Conservation (phyloP, 53 echinoderm and acorn worm species). For the Henricia sp. region DNA sequence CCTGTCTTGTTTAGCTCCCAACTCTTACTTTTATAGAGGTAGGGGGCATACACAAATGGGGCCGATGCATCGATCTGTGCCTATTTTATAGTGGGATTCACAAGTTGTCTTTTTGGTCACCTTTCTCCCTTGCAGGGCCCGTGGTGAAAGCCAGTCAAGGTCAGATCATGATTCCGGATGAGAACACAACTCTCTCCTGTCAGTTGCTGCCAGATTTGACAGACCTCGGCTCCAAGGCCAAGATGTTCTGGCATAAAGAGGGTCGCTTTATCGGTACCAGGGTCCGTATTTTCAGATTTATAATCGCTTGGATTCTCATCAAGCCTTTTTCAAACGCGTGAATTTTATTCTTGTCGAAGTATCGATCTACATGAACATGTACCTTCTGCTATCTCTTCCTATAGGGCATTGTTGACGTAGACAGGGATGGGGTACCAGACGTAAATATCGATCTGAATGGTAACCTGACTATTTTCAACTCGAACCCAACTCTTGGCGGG, state of each 20-base stretch:
- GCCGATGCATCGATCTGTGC: too few species aligned
- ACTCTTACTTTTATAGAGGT: too few species aligned
- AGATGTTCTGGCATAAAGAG: constrained; percentile 47
- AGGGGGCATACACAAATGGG: too few species aligned
- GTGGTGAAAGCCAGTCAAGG: background rate
- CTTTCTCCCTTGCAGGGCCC: background rate
- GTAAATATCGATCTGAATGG: constrained; percentile 15
- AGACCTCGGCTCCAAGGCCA: constrained; percentile 10
- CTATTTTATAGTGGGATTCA: too few species aligned
- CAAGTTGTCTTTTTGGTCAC: too few species aligned
- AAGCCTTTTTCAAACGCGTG: background rate
- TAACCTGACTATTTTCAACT: constrained; percentile 6
- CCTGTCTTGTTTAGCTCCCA: too few species aligned
- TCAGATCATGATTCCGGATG: background rate
- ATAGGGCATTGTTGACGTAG: constrained; percentile 19
- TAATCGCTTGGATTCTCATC: too few species aligned
- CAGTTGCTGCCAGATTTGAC: constrained; percentile 32
- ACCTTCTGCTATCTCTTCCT: too few species aligned
- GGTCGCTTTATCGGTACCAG: constrained; percentile 29
- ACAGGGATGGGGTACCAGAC: constrained; percentile 9
- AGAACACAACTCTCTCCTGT: constrained; percentile 29
- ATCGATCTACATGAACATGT: background rate
- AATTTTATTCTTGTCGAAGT: background rate
- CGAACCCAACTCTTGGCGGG: constrained; percentile 1
- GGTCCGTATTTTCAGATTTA: constrained; percentile 19